phyloP scores from a whole-genome alignment of 2,888 invertebrate species.

The Hesperia comma region DNA sequence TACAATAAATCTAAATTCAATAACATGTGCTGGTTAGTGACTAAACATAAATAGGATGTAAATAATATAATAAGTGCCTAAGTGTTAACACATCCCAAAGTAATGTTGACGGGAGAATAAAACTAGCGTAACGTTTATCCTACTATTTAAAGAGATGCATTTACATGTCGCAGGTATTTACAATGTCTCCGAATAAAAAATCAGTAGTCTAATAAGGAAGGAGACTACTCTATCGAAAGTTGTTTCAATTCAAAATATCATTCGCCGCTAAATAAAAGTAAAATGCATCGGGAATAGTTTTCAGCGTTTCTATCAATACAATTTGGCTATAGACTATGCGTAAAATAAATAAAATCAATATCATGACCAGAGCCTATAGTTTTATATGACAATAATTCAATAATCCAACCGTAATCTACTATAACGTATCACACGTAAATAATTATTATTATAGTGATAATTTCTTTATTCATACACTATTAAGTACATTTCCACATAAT shows the following conservation, averaged over 20 bases:
- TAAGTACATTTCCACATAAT: constrained; percentile 73
- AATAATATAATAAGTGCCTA: constrained; percentile 61
- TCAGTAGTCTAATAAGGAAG: constrained; percentile 52
- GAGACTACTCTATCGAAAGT: constrained; percentile 44
- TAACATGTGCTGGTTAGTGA: constrained; percentile 66
- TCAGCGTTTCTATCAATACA: constrained; percentile 32
- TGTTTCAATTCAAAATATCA: background rate
- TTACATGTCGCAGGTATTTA: constrained; percentile 54
- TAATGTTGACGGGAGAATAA: constrained; percentile 23
- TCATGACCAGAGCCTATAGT: constrained; percentile 24
- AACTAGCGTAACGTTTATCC: constrained; percentile 26
- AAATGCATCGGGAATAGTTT: constrained; percentile 29
- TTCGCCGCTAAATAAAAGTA: constrained; percentile 20
- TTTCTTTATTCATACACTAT: constrained; percentile 54
- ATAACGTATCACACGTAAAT: constrained; percentile 47
- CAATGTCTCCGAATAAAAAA: constrained; percentile 59
- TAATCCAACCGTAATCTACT: constrained; percentile 17
- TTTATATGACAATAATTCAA: constrained; percentile 23
- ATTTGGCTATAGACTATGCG: constrained; percentile 29
- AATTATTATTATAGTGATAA: constrained; percentile 38
- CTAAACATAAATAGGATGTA: constrained; percentile 71
- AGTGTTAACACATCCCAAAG: constrained; percentile 59
- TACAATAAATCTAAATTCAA: constrained; percentile 48
- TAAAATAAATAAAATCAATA: constrained; percentile 28
- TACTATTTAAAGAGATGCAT: constrained; percentile 33